Base-by-base conservation (phyloP, 2,888 invertebrate genomes). In the Chesias legatella region DNA sequence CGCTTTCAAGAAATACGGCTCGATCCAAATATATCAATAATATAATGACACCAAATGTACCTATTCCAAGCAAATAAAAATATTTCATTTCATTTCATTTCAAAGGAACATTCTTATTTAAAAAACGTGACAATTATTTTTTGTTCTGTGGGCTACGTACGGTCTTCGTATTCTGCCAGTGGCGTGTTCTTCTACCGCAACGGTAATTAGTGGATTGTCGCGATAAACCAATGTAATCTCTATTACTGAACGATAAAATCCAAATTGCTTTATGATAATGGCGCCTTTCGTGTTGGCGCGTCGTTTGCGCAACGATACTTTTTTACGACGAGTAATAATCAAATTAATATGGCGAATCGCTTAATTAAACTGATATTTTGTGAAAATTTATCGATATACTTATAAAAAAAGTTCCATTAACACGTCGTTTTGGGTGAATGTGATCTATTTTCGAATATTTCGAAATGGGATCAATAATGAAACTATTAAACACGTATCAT, bases 291-390 rank as follows among this genome's bases (percentile, higher is more conserved):
- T 85, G 84, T 56, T 58, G 60, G 50, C 47, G 38, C 52, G 71
- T 68, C 75, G 80, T 84, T 83, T 72, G 66, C 70, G 63, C 67
- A 67, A 65, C 63, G 72, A 73, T 75, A 70, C 63, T 68, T 71
- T 70, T 83, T 84, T 83, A 82, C 73, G 74, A 72, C 61, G 59
- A 70, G 77, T 72, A 69, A 78, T 85, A 82, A 83, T 82, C 84
- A 81, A 81, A 80, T 83, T 81, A 82, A 83, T 83, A 84, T 83
- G 69, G 79, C 73, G 68, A 73, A 82, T 80, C 83, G 68, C 75
- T 84, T 83, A 82, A 85, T 85, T 84, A 80, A 82, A 84, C 82
- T 79, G 82, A 79, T 80, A 46, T 46, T 43, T 27, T 42, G 41
- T 46, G 38, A 28, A 29, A 33, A 44, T 44, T 42, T 33, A 45